Conservation (phyloP, 2,113 vertebrate species). For the Corythaeola cristata region DNA sequence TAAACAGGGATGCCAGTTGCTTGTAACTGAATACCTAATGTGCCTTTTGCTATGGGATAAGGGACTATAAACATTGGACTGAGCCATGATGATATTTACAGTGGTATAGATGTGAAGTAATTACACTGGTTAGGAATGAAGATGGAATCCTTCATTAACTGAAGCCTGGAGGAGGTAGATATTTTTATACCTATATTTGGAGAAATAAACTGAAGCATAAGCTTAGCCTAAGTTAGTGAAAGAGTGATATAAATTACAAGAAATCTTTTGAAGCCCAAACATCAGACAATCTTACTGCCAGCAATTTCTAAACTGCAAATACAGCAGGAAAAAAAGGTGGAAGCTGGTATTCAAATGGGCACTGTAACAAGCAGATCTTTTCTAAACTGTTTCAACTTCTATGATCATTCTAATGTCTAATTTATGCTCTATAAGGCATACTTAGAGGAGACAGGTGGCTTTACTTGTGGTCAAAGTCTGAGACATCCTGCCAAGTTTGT, state of each 20-base stretch:
- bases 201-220: not conserved
- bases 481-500: not conserved
- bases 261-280: not conserved
- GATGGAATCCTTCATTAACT: not conserved
- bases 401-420: not conserved
- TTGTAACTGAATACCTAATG: not conserved
- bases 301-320: not conserved
- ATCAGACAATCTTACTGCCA: not conserved
- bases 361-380: not conserved
- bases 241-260: not conserved
- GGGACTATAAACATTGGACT: not conserved
- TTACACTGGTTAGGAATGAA: not conserved
- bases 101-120: not conserved
- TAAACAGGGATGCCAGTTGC: not conserved
- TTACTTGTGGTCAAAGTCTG: not conserved
- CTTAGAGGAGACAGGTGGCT: not conserved
- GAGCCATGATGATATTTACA: not conserved
- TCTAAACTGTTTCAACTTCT: not conserved
- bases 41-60: not conserved
- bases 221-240: not conserved
- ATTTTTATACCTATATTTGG: not conserved
- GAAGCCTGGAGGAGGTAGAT: not conserved
- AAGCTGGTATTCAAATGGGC: not conserved
- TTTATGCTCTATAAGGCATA: not conserved
- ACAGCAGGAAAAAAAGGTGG: not conserved